phyloP scores from a whole-genome alignment of 2,797 vertebrate species.

The Diglossa cyanea region DNA sequence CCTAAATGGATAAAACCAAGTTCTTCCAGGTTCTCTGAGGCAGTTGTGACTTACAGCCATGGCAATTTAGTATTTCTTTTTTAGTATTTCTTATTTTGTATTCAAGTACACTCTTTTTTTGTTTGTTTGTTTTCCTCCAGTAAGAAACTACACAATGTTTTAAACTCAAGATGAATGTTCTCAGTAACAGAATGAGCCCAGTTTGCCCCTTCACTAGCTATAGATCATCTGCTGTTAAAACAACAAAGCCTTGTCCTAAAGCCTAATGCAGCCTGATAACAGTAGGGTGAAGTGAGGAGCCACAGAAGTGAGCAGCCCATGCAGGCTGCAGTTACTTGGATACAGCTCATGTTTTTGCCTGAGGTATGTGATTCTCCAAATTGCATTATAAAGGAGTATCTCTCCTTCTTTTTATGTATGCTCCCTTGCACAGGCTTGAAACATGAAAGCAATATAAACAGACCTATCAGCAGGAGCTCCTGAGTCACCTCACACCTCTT shows the following conservation, averaged over 20 bases:
- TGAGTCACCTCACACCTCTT: not conserved
- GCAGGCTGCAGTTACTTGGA: not conserved
- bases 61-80: not conserved
- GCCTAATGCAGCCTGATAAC: not conserved
- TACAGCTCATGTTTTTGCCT: not conserved
- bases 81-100: not conserved
- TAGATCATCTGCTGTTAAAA: not conserved
- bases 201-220: not conserved
- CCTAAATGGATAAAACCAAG: not conserved
- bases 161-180: not conserved
- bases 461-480: not conserved
- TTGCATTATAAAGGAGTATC: not conserved
- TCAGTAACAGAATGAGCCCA: not conserved
- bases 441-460: not conserved
- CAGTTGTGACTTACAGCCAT: not conserved
- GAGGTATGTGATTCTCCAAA: not conserved
- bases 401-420: not conserved
- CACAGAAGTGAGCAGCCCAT: not conserved
- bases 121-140: not conserved
- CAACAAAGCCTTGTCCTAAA: not conserved
- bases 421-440: not conserved
- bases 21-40: not conserved
- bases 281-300: accelerated
- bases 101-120: not conserved
- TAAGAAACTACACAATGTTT: not conserved